Conservation (phyloP, 2,888 invertebrate species). For the Lycaena phlaeas region DNA sequence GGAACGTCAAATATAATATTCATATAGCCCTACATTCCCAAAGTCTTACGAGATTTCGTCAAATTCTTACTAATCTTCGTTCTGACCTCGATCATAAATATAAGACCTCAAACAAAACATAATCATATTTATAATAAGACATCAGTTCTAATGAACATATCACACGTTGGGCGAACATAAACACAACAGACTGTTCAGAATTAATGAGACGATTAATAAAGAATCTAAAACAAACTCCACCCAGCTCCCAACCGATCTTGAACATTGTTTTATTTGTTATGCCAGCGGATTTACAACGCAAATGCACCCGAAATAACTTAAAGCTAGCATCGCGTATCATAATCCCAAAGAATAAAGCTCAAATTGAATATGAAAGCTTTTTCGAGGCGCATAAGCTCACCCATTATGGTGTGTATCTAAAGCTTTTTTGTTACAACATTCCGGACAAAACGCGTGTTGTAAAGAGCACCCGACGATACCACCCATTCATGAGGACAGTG, state of each 20-base stretch:
- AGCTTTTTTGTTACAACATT: slow-evolving; percentile 70
- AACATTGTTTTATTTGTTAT: slow-evolving; percentile 54
- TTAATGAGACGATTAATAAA: slow-evolving; percentile 72
- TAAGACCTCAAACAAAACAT: too few species aligned
- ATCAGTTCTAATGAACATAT: slow-evolving; percentile 3
- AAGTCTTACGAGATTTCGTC: too few species aligned
- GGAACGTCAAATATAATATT: too few species aligned
- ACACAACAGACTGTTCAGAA: slow-evolving; percentile 50
- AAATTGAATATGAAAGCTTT: slow-evolving; percentile 19
- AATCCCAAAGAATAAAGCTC: slow-evolving; percentile 25
- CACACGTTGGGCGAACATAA: slow-evolving; percentile 12
- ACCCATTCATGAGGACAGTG: slow-evolving; percentile 71
- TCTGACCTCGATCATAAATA: too few species aligned
- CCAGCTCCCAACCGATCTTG: slow-evolving; percentile 54
- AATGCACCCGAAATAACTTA: slow-evolving; percentile 8
- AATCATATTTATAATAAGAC: not conserved
- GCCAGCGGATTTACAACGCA: slow-evolving; percentile 20
- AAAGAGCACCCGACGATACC: slow-evolving; percentile 69
- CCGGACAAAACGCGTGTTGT: slow-evolving; percentile 71
- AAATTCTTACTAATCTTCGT: too few species aligned
- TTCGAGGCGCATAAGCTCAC: slow-evolving; percentile 31
- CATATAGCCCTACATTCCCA: too few species aligned
- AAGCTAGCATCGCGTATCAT: slow-evolving; percentile 13
- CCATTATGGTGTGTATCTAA: slow-evolving; percentile 64
- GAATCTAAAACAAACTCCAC: slow-evolving; percentile 62